Evolutionary conservation across 2,797 vertebrate species (phyloP).

Genomic region (Oryzias sinensis): DNA sequence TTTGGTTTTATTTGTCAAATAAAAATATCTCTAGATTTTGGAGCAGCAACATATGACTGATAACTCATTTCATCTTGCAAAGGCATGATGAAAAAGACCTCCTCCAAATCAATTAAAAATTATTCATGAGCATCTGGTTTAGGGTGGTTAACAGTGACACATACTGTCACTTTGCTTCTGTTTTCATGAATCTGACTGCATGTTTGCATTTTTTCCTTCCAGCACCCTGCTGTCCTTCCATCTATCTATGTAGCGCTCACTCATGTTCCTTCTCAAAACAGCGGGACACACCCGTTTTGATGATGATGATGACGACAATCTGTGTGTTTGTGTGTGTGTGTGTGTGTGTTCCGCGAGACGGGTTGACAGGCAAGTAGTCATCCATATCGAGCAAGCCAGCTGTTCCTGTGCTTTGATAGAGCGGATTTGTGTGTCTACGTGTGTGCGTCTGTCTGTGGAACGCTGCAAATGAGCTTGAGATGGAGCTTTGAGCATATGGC

Average conservation of each 20-base stretch:
- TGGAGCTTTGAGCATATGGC: conserved; percentile 79
- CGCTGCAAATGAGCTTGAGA: conserved; percentile 69
- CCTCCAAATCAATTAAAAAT: conserved; percentile 7
- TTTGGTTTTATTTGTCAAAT: background rate
- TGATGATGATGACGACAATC: conserved; percentile 18
- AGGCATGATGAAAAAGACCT: conserved; percentile 4
- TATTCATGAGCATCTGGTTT: conserved; percentile 36
- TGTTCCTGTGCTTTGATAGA: conserved; percentile 73
- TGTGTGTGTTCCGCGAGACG: conserved; percentile 43
- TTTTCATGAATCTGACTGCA: conserved; percentile 8
- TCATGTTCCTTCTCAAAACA: conserved; percentile 37
- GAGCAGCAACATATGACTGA: background rate
- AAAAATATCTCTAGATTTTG: conserved; percentile 4
- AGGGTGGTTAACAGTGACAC: conserved; percentile 21
- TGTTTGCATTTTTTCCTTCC: conserved; percentile 14
- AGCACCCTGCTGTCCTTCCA: conserved; percentile 1
- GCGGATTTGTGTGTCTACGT: conserved; percentile 31
- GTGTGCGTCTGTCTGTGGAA: conserved; percentile 35
- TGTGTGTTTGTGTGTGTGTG: conserved; percentile 16
- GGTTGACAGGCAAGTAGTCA: conserved; percentile 74
- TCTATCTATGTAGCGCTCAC: conserved; percentile 11
- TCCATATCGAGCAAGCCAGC: conserved; percentile 76
- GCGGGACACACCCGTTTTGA: conserved; percentile 38
- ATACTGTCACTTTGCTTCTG: conserved; percentile 13
- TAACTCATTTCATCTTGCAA: conserved; percentile 1